Base-by-base conservation (phyloP, 2,797 vertebrate genomes). In the Lycodopsis pacificus region DNA sequence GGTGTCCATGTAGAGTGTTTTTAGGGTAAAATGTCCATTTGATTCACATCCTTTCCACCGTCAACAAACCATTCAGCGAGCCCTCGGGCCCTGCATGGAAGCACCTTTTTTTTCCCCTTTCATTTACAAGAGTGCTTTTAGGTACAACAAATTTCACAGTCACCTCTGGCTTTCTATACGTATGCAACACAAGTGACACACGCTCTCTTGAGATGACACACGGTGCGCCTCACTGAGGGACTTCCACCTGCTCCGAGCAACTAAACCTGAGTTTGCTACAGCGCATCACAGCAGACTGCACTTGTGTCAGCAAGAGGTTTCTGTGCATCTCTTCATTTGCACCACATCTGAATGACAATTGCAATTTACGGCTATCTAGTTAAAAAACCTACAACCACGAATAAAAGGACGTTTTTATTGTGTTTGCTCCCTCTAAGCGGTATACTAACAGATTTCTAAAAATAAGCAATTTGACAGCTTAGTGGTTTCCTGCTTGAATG, bases 241-340 rank as follows among this genome's bases (percentile, higher is more conserved):
- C 58, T 74, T 79, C 65, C 76, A 83, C 70, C 71, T 78, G 84
- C 79, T 83, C 67, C 48, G 5, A 83, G 48, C 68, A 68, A 30
- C 68, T 30, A 30, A 76, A 83, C 73, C 53, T 11, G 56, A 67
- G 57, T 81, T 67, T 61, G 61, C 77, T 25, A n/a, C 40, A 40
- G 66, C 65, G 65, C 76, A 61, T 76, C 75, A 34, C 59, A 72
- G 68, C 70, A 79, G 61, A 72, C 30, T 56, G 74, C 83, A 58
- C 65, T 49, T 40, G 38, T 67, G 71, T 86, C 85, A 87, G 82
- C 82, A 81, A 57, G 8, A 54, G 79, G 65, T 88, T 77, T 81
- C 69, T 63, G 71, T 73, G 58, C 20, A 34, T 58, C 57, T 58
- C 27, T 68, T 81, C 14, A 77, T 81, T 75, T 76, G 40, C 56